Evolutionary conservation across 2,797 vertebrate genomes (phyloP).

Genomic region (Thalassophryne amazonica): DNA sequence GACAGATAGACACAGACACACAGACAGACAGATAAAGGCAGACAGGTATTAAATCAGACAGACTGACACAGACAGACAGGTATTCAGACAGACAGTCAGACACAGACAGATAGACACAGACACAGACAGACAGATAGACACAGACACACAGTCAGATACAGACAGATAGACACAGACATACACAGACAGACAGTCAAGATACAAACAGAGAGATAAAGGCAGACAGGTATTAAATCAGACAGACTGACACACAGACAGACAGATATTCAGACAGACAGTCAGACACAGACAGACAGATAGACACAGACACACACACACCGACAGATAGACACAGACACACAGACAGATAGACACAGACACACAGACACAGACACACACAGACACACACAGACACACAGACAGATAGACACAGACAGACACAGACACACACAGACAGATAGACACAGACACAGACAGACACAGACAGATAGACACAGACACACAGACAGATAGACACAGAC

Average conservation of each 20-base stretch:
- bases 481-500: too few relatives aligned
- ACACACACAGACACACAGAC: too few relatives aligned
- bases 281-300: not conserved
- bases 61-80: not conserved
- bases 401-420: too few relatives aligned
- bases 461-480: not conserved
- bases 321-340: too few relatives aligned
- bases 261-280: not conserved
- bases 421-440: too few relatives aligned
- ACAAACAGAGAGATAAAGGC: not conserved
- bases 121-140: not conserved
- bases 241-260: not conserved
- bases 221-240: too few relatives aligned
- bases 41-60: too few relatives aligned
- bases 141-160: not conserved
- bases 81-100: not conserved
- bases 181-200: not conserved
- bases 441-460: too few relatives aligned
- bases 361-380: too few relatives aligned
- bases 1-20: not conserved
- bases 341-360: too few relatives aligned
- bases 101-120: too few relatives aligned
- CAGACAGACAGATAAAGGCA: constrained; percentile 1
- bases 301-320: not conserved
- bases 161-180: not conserved